Percentiles rank a stretch among this genome's conserved stretches.
Conservation (phyloP, 2,888 invertebrate genomes). For the Sesia bembeciformis region DNA sequence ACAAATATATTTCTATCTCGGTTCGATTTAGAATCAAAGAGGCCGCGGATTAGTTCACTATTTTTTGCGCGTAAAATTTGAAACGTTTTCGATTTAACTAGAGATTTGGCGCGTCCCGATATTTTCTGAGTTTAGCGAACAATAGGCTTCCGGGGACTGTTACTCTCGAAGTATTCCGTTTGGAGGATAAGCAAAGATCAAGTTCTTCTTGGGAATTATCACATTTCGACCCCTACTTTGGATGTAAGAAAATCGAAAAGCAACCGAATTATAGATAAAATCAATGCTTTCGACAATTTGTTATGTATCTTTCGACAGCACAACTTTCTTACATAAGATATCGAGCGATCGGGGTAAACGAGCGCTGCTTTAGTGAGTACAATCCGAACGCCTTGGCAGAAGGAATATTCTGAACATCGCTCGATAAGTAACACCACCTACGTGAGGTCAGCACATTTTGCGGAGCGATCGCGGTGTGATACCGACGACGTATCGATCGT, state of each 20-base stretch:
- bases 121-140: constrained; percentile 45
- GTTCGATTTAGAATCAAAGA: constrained; percentile 52
- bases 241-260: neutral
- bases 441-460: constrained; percentile 64
- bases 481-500: constrained; percentile 59
- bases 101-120: constrained; percentile 55
- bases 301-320: neutral
- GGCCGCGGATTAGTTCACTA: constrained; percentile 61
- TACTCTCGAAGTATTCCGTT: constrained; percentile 41
- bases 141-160: constrained; percentile 60
- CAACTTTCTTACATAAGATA: constrained; percentile 1
- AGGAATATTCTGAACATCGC: constrained; percentile 40
- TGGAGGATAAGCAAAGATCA: constrained; percentile 40
- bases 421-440: constrained; percentile 59
- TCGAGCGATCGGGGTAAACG: constrained; percentile 3
- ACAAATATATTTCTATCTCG: constrained; percentile 51
- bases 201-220: constrained; percentile 37
- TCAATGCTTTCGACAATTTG: no score
- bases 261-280: neutral
- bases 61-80: constrained; percentile 57
- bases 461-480: constrained; percentile 68
- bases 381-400: constrained; percentile 38
- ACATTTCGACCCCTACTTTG: constrained; percentile 4
- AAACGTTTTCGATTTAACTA: constrained; percentile 59
- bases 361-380: constrained; percentile 17